Evolutionary conservation across 1,140 invertebrate species (phyloP).

Genomic region (Neodiprion virginianus): DNA sequence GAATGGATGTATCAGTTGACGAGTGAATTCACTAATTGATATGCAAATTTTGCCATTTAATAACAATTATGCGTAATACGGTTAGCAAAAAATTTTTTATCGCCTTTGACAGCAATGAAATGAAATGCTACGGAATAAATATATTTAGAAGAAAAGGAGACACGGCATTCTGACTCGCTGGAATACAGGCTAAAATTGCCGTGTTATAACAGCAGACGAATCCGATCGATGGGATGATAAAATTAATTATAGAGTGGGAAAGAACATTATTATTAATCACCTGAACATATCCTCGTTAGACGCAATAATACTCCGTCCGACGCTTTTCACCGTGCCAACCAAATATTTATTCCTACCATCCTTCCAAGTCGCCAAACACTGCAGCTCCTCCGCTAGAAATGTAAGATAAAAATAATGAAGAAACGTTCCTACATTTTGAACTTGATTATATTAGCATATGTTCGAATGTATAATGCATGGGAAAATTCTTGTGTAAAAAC

Average conservation of each 20-base stretch:
- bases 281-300: conserved; percentile 69
- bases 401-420: conserved; percentile 22
- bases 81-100: no score
- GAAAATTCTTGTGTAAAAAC: background rate
- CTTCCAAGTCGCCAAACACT: conserved; percentile 72
- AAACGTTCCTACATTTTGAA: background rate
- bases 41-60: conserved; percentile 51
- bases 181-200: no score
- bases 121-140: no score
- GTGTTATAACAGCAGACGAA: background rate
- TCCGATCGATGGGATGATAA: background rate
- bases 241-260: no score
- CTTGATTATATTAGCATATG: background rate
- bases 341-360: conserved; percentile 70
- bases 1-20: conserved; percentile 74
- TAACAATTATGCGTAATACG: no score
- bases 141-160: no score
- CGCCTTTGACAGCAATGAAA: no score
- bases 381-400: conserved; percentile 68
- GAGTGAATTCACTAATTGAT: conserved; percentile 80
- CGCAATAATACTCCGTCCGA: conserved; percentile 50
- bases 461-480: background rate
- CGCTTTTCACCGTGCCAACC: conserved; percentile 63
- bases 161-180: no score
- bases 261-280: conserved; percentile 39